Base-by-base conservation (phyloP, 2,888 invertebrate species). In the Drosophila mayaguana region DNA sequence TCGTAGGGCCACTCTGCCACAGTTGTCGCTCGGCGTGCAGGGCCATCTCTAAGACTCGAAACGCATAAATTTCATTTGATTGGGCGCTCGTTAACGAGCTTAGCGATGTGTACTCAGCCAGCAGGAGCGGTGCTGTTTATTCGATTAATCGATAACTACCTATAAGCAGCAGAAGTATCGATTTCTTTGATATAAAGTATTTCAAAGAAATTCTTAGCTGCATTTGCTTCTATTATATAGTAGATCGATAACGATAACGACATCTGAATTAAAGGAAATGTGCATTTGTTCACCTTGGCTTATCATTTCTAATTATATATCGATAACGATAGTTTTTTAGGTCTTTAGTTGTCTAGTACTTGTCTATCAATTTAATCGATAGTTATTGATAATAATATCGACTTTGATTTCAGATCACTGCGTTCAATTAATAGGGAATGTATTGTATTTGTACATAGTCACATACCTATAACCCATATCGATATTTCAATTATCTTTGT, bases 31-130 rank as follows among this genome's bases (percentile, higher is more conserved):
- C 59, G 64, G 71, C 71, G 56, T 60, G 46, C 71, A 22, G 56
- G 73, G 65, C 56, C 76, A 88, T 83, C 87, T 81, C 81, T 78
- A 75, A 78, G 82, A 79, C 72, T 54, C 50, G 50, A 48, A 70
- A 70, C 78, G 88, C 86, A 85, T 86, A 88, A 88, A 79, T 76
- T 76, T 75, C 69, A 80, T 78, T 85, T 80, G 88, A 88, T 86
- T 82, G 84, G 42, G 43, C 38, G 51, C 36, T 63, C 80, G 62
- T 82, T 89, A 83, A 82, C 85, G 88, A 87, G 82, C 60, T 55
- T 63, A 70, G 75, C 11, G 83, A 86, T 83, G 75, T 16, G 3
- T 14, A 40, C 12, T n/a, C 38, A 8, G 7, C 51, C 32, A 54
- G 48, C 57, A 45, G 34, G 34, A 34, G 16, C 22, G n/a, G 4